phyloP scores from a whole-genome alignment of 2,797 vertebrate species.

The Brotula barbata region DNA sequence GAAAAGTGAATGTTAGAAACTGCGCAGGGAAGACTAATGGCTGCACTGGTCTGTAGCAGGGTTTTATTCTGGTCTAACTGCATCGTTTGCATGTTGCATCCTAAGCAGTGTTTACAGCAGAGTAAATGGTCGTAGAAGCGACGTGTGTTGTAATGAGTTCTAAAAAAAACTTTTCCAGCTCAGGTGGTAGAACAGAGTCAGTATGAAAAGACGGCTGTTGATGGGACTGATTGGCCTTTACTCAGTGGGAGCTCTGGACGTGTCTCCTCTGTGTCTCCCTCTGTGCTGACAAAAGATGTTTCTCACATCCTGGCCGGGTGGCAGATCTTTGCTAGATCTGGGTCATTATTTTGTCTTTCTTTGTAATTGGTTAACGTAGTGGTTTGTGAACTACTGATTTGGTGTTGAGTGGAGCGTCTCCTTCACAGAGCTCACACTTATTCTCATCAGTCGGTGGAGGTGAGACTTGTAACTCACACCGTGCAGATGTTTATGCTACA shows the following conservation, averaged over 20 bases:
- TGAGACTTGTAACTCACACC: not conserved
- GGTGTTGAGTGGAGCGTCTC: conserved; percentile 6
- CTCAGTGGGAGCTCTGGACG: conserved; percentile 10
- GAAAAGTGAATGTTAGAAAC: not conserved
- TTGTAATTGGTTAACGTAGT: conserved; percentile 42
- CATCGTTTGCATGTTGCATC: conserved; percentile 33
- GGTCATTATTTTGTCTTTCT: conserved; percentile 27
- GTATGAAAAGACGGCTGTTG: not conserved
- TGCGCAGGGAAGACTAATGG: conserved; percentile 2
- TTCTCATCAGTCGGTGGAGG: conserved; percentile 12
- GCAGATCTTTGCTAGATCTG: conserved; percentile 34
- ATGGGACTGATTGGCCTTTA: conserved; percentile 3
- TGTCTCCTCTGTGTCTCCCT: not conserved
- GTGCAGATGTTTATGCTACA: not conserved
- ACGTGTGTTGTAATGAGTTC: no score
- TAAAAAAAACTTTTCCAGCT: no score
- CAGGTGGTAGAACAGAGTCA: not conserved
- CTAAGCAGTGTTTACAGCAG: not conserved
- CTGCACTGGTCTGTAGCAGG: conserved; percentile 2
- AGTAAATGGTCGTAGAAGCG: not conserved
- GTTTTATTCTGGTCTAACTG: conserved; percentile 14
- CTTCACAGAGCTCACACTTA: not conserved
- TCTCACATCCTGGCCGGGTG: conserved; percentile 20
- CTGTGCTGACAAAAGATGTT: conserved; percentile 1
- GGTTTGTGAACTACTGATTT: conserved; percentile 22